Percentiles rank a stretch among this genome's conserved stretches.
phyloP scores from a whole-genome alignment of 2,113 vertebrate species.

The Paradisaea rubra region DNA sequence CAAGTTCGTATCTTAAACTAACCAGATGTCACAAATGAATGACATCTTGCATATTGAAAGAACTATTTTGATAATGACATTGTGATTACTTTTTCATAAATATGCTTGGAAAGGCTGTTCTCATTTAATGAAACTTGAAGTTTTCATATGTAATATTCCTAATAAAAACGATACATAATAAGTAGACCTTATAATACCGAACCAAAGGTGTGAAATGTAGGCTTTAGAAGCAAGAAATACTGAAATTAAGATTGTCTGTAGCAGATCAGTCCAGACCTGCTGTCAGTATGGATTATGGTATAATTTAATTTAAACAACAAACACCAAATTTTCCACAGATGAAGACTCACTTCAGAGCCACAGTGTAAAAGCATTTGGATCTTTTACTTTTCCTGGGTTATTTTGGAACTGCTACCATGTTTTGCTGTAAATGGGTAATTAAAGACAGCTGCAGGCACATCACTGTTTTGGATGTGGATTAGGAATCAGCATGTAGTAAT shows the following conservation, averaged over 20 bases:
- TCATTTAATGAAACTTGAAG: background rate
- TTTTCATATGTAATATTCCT: background rate
- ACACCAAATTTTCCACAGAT: background rate
- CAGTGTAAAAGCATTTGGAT: background rate
- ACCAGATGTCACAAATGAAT: background rate
- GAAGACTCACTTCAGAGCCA: background rate
- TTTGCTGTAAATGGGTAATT: background rate
- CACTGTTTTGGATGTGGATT: background rate
- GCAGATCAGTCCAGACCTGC: background rate
- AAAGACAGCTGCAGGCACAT: background rate
- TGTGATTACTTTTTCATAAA: background rate
- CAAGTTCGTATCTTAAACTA: background rate
- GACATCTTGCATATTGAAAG: background rate
- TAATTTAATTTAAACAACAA: background rate
- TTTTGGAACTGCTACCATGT: background rate
- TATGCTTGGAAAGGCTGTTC: background rate
- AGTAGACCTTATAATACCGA: background rate
- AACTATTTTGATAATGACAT: background rate
- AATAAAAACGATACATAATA: background rate
- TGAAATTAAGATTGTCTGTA: background rate
- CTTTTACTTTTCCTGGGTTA: background rate
- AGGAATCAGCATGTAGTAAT: background rate
- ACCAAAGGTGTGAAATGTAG: background rate
- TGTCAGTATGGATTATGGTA: background rate
- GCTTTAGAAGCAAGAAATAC: background rate